phyloP scores from a whole-genome alignment of 2,797 vertebrate species.

The Tiaroga cobitis region DNA sequence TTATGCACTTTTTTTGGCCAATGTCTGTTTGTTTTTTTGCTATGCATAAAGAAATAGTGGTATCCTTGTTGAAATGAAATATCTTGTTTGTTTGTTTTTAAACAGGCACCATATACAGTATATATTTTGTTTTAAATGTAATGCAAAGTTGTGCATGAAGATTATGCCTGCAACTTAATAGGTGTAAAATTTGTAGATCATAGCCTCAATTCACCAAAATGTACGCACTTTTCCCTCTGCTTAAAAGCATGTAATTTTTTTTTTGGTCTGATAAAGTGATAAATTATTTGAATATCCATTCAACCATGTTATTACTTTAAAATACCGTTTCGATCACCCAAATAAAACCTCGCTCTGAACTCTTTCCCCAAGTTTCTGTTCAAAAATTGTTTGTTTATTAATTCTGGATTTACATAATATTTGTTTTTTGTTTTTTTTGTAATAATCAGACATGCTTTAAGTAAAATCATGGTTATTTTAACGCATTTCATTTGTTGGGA shows the following conservation, averaged over 20 bases:
- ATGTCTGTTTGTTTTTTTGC: background rate
- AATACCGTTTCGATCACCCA: background rate
- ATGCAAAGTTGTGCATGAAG: slow-evolving; percentile 55
- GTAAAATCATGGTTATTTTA: background rate
- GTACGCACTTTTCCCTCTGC: slow-evolving; percentile 51
- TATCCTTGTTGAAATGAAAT: slow-evolving; percentile 60
- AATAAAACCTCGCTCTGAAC: background rate
- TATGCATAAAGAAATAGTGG: slow-evolving; percentile 47
- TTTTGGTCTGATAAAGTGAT: background rate
- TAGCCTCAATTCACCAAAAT: slow-evolving; percentile 49
- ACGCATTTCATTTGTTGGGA: background rate
- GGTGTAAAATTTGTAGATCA: slow-evolving; percentile 40
- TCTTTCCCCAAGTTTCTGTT: background rate
- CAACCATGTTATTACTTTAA: background rate
- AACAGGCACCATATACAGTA: background rate
- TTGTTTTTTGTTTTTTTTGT: background rate
- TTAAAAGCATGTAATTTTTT: background rate
- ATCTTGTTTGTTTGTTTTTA: slow-evolving; percentile 11
- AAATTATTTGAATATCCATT: background rate
- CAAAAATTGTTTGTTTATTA: background rate
- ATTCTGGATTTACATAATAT: background rate
- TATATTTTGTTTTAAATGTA: slow-evolving; percentile 21
- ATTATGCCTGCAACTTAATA: slow-evolving; percentile 51
- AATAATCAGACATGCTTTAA: background rate
- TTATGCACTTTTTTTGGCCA: slow-evolving; percentile 12